A percentile compares a stretch with the other conserved stretches of the same genome.
Evolutionary conservation across 2,888 invertebrate genomes (phyloP).

Genomic region (Miltochrista miniata): DNA sequence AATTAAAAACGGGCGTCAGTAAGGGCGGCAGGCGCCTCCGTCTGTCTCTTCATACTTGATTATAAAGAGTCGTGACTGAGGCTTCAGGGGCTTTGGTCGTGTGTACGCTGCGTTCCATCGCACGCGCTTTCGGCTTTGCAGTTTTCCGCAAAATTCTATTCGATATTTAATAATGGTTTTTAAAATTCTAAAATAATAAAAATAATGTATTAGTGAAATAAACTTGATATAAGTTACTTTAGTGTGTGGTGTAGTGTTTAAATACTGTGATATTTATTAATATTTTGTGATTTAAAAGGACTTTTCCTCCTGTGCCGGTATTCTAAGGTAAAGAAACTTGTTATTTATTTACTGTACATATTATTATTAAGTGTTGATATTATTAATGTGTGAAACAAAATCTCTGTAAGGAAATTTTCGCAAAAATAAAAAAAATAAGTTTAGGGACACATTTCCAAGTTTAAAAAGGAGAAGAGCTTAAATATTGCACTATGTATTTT

Average conservation of each 20-base stretch:
- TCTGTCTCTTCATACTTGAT: conserved; percentile 14
- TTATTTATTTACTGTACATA: not conserved
- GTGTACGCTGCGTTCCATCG: conserved; percentile 42
- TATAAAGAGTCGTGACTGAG: conserved; percentile 61
- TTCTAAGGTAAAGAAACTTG: conserved; percentile 40
- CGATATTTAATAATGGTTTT: too few relatives aligned
- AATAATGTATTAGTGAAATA: too few relatives aligned
- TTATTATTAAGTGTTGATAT: too few relatives aligned
- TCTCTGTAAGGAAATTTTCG: too few relatives aligned
- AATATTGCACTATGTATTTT: too few relatives aligned
- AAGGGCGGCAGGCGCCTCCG: conserved; percentile 51
- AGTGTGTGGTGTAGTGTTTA: conserved; percentile 15
- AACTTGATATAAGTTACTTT: too few relatives aligned
- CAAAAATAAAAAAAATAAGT: too few relatives aligned
- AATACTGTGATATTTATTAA: conserved; percentile 26
- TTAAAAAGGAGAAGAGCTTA: too few relatives aligned
- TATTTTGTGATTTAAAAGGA: conserved; percentile 31
- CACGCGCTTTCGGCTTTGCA: conserved; percentile 44
- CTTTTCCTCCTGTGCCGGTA: conserved; percentile 20
- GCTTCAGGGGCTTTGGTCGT: conserved; percentile 53
- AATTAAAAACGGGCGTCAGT: conserved; percentile 63
- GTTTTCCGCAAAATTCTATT: not conserved
- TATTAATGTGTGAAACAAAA: too few relatives aligned
- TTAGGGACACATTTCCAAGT: too few relatives aligned
- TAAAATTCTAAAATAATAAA: too few relatives aligned